phyloP scores from a whole-genome alignment of 2,797 vertebrate species.

The Petrocephalus schoutedeni region DNA sequence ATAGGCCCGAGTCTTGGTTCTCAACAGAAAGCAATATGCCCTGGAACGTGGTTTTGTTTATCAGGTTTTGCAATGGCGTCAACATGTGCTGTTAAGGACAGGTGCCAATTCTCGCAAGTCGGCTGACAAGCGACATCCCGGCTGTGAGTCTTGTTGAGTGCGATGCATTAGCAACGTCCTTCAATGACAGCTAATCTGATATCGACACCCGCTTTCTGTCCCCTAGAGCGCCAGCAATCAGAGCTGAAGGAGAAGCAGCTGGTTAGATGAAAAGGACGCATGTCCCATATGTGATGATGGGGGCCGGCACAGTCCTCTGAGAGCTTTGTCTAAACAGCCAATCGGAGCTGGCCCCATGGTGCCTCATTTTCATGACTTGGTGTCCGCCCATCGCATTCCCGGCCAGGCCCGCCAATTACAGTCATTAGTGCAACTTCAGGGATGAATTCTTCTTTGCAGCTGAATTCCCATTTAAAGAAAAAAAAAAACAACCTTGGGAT shows the following conservation, averaged over 20 bases:
- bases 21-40: neutral
- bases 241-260: slow-evolving; percentile 7
- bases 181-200: neutral
- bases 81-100: neutral
- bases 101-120: neutral
- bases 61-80: neutral
- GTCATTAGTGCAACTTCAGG: neutral
- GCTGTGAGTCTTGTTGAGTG: neutral
- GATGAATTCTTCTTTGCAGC: neutral
- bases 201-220: neutral
- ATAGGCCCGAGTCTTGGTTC: neutral
- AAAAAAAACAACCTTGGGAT: neutral
- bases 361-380: neutral
- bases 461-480: neutral
- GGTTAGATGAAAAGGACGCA: neutral
- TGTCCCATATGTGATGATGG: neutral
- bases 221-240: neutral
- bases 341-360: neutral
- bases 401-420: neutral
- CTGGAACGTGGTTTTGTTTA: neutral
- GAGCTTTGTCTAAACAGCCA: neutral
- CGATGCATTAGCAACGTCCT: neutral
- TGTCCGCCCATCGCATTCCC: neutral
- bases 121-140: neutral
- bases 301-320: neutral